These are phyloP conservation scores for Pseudomyrmex dendroicus DNA, from an alignment of 1,140 invertebrate species.

Conservation along the genomic window DNA sequence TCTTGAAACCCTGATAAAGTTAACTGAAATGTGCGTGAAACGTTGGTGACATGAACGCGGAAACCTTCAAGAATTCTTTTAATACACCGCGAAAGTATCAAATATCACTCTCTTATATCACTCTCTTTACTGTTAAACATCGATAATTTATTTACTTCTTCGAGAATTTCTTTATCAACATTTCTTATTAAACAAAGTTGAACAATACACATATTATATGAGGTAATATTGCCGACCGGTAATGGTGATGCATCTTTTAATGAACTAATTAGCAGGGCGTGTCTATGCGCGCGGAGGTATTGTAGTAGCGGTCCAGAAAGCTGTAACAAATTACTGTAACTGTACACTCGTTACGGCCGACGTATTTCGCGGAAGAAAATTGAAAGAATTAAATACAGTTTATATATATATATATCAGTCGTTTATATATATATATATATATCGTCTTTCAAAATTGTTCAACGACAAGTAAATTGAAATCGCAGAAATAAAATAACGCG, in stretches of 20 bases:
- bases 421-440: conserved; percentile 3
- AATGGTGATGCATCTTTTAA: not conserved
- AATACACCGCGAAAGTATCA: no score
- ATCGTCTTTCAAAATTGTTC: conserved; percentile 6
- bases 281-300: not conserved
- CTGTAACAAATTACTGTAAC: conserved; percentile 39
- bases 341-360: conserved; percentile 23
- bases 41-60: no score
- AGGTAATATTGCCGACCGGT: not conserved
- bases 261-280: conserved; percentile 5
- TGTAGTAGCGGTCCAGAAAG: not conserved
- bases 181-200: no score
- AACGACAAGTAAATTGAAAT: conserved; percentile 38
- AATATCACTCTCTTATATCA: no score
- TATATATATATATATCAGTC: not conserved
- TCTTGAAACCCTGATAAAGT: no score
- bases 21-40: no score
- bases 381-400: conserved; percentile 18
- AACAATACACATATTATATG: not conserved
- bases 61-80: no score
- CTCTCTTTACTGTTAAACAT: no score
- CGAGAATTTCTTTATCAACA: no score
- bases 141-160: no score
- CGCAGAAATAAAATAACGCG: conserved; percentile 4
- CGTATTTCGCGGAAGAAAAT: not conserved